Conservation (phyloP, 2,888 invertebrate genomes). For the Dendrolimus houi region DNA sequence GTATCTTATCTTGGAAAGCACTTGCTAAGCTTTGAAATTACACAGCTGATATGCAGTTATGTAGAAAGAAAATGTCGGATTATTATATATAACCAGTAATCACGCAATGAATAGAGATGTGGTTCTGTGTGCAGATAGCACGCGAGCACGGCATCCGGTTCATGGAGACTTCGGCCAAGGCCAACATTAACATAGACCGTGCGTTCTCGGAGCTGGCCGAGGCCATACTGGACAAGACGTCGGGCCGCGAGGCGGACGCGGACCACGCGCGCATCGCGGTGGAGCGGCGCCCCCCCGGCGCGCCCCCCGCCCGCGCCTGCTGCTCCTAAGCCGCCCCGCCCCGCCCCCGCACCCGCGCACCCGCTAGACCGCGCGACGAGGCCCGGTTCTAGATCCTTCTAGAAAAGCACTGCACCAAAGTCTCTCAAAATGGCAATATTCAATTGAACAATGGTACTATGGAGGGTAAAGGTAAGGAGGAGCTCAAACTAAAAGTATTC, state of each 20-base stretch:
- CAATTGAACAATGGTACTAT: too few relatives aligned
- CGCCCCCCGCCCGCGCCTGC: slow-evolving; percentile 75
- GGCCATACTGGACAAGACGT: slow-evolving; percentile 95
- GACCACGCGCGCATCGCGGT: slow-evolving; percentile 76
- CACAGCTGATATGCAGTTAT: too few relatives aligned
- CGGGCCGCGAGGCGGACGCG: slow-evolving; percentile 86
- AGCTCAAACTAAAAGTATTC: too few relatives aligned
- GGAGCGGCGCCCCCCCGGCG: slow-evolving; percentile 82
- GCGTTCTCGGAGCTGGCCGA: slow-evolving; percentile 96
- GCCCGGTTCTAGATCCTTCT: too few relatives aligned
- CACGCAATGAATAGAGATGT: too few relatives aligned
- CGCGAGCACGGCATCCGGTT: slow-evolving; percentile 96
- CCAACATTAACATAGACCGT: slow-evolving; percentile 96
- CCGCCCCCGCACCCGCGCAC: not conserved
- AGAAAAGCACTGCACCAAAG: not conserved
- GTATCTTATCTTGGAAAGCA: too few relatives aligned
- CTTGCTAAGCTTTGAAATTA: too few relatives aligned
- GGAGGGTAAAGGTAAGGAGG: too few relatives aligned
- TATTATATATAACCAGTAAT: too few relatives aligned
- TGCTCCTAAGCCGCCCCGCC: slow-evolving; percentile 40
- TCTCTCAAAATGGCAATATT: not conserved
- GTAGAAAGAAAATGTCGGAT: too few relatives aligned
- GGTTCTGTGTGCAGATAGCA: slow-evolving; percentile 82
- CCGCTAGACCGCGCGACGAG: too few relatives aligned
- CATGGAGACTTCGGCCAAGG: slow-evolving; percentile 98